Conservation (phyloP, 2,113 vertebrate species). For the Chunga burmeisteri region DNA sequence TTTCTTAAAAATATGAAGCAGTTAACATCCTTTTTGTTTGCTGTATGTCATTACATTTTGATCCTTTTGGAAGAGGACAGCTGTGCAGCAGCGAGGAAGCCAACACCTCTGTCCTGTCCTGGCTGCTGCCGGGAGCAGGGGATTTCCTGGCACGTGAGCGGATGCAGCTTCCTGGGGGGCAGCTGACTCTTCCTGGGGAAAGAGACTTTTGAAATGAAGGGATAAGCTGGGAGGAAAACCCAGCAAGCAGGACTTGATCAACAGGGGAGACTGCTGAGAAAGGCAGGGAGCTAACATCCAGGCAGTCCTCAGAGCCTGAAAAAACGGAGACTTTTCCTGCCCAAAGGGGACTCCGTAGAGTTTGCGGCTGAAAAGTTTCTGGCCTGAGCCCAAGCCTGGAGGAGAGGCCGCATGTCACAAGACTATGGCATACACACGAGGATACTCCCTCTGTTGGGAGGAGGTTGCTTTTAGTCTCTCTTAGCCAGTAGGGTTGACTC, state of each 20-base stretch:
- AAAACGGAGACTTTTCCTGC: not conserved
- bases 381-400: not conserved
- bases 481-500: not conserved
- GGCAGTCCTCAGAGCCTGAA: not conserved
- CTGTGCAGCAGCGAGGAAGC: not conserved
- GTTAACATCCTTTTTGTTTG: not conserved
- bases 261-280: not conserved
- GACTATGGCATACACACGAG: not conserved
- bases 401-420: not conserved
- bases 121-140: not conserved
- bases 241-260: not conserved
- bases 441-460: not conserved
- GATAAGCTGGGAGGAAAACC: not conserved
- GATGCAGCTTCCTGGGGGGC: not conserved
- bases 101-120: not conserved
- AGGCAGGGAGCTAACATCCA: not conserved
- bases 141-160: not conserved
- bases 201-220: not conserved
- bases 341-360: not conserved
- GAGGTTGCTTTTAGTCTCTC: not conserved
- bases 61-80: not conserved
- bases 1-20: not conserved
- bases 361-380: not conserved
- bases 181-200: not conserved
- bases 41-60: not conserved